Percentiles rank a stretch among this genome's conserved stretches.
phyloP scores from a whole-genome alignment of 2,888 invertebrate genomes.

The Punctoribates punctum region DNA sequence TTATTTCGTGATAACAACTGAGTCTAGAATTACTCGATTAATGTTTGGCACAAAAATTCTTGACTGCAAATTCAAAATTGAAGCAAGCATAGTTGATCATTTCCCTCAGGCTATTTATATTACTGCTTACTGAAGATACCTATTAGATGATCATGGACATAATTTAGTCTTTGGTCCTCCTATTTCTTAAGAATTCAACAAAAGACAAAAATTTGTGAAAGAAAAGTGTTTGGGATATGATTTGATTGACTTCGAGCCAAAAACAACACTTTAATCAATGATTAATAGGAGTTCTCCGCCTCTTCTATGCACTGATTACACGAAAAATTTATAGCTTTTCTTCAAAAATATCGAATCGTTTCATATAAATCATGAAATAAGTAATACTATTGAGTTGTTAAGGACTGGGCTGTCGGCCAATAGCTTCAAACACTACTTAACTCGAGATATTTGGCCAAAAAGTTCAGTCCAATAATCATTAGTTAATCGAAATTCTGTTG shows the following conservation, averaged over 20 bases:
- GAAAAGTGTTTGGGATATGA: not conserved
- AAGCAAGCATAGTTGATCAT: too few species aligned
- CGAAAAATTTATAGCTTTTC: slow-evolving; percentile 14
- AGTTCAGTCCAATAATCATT: slow-evolving; percentile 19
- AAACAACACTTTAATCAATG: not conserved
- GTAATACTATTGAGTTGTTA: not conserved
- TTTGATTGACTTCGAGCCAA: not conserved
- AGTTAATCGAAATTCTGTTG: not conserved
- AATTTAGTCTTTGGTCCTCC: too few species aligned
- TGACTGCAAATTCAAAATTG: too few species aligned
- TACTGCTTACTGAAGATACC: too few species aligned
- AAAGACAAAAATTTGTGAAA: not conserved
- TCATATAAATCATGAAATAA: not conserved
- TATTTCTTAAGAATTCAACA: too few species aligned
- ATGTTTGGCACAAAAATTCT: too few species aligned
- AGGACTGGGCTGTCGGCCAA: not conserved
- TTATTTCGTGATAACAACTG: too few species aligned
- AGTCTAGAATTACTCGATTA: too few species aligned
- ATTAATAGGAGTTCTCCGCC: not conserved
- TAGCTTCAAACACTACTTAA: not conserved
- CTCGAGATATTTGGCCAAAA: not conserved
- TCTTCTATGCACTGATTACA: not conserved
- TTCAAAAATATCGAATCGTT: not conserved
- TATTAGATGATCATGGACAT: too few species aligned
- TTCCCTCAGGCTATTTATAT: too few species aligned